phyloP scores from a whole-genome alignment of 2,888 invertebrate genomes.

The Philereme vetulata region DNA sequence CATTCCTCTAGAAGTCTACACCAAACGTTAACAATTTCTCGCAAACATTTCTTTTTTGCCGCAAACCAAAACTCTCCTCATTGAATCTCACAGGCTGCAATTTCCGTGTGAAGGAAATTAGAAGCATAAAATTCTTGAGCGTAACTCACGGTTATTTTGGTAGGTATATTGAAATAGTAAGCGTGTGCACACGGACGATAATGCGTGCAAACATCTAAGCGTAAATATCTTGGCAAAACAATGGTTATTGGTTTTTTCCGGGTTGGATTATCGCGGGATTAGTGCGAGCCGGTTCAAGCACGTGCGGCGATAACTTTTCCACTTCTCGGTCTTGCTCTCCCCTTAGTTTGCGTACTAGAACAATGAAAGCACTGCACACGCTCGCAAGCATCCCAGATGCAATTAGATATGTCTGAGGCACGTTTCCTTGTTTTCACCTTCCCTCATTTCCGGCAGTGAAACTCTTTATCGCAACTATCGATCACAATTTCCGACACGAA shows the following conservation, averaged over 20 bases:
- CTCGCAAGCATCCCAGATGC: slow-evolving; percentile 57
- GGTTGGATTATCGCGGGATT: slow-evolving; percentile 75
- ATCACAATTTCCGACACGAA: slow-evolving; percentile 54
- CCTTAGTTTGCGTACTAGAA: slow-evolving; percentile 45
- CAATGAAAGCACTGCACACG: slow-evolving; percentile 53
- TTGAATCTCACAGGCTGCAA: slow-evolving; percentile 24
- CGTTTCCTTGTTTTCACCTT: slow-evolving; percentile 62
- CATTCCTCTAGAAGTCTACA: slow-evolving; percentile 47
- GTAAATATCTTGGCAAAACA: slow-evolving; percentile 72
- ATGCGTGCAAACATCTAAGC: slow-evolving; percentile 66
- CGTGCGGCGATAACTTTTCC: slow-evolving; percentile 63
- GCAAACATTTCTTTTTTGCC: slow-evolving; percentile 35
- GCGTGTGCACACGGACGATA: slow-evolving; percentile 61
- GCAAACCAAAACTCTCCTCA: slow-evolving; percentile 35
- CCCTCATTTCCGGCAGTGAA: slow-evolving; percentile 54
- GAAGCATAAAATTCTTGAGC: slow-evolving; percentile 46
- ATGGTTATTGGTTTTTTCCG: slow-evolving; percentile 76
- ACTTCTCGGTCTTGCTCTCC: slow-evolving; percentile 1
- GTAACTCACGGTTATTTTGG: slow-evolving; percentile 59
- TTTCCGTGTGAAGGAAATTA: slow-evolving; percentile 20
- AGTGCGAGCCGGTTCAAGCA: slow-evolving; percentile 58
- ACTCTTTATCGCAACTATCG: slow-evolving; percentile 60
- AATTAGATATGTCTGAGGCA: slow-evolving; percentile 60
- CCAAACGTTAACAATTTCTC: slow-evolving; percentile 47
- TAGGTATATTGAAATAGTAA: slow-evolving; percentile 68